Evolutionary conservation across 2,113 vertebrate genomes (phyloP), one percentile per base, ranked within the genome.

Genomic region (Trogon surrucura): DNA sequence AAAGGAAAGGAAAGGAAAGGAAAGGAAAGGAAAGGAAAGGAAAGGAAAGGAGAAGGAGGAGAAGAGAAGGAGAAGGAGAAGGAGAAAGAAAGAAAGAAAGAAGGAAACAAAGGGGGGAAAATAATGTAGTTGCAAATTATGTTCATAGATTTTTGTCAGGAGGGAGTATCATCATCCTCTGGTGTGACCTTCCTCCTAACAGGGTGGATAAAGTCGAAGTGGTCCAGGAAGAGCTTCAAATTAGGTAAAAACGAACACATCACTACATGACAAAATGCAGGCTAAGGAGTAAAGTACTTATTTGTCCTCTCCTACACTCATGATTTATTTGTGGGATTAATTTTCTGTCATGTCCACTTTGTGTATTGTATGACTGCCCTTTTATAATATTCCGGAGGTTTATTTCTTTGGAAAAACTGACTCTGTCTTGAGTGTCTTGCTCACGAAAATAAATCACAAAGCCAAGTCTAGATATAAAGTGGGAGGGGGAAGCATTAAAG

Each of bases 381-480:
- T 83, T 90, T 18, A 45, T 90, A 62, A 51, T 64, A 67, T 80
- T 91, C 72, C 6, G 20, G 88, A 34, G 27, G 32, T 94, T 95
- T 62, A 27, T 83, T 94, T 69, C 81, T 78, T 47, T 74, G 88
- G 95, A 96, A 96, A 96, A 96, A 57, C 16, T 91, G 71, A 93
- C 79, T 91, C 34, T 85, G 51, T 48, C 73, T 74, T 56, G 13
- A 4, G 78, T n/a, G 69, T 71, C 91, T 94, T 9, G 12, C 32
- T 94, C 54, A 81, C 73, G 85, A 58, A 88, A 94, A 96, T 88
- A 91, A 96, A 94, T 93, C 85, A 88, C 51, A 44, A 80, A 83
- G 44, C 44, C 79, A 34, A 85, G 25, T 32, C 61, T n/a, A 91
- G 87, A 79, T 89, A 73, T 11, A 18, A 85, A 88, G 51, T 3